Percentiles rank a stretch among this genome's conserved stretches.
phyloP scores from a whole-genome alignment of 1,140 invertebrate genomes.

The Aphaenogaster floridana region DNA sequence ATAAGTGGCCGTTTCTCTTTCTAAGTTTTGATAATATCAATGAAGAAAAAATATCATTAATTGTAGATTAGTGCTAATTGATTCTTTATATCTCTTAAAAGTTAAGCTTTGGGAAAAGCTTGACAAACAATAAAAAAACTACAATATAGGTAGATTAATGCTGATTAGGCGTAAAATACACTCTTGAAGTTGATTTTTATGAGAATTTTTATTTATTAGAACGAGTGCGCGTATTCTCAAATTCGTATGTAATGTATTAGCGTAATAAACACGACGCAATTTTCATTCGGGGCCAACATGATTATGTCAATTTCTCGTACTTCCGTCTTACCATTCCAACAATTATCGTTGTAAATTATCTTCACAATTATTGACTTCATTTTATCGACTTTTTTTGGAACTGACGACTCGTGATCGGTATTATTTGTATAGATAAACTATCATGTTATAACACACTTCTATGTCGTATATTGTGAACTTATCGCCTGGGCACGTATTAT shows the following conservation, averaged over 20 bases:
- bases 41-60: background rate
- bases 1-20: background rate
- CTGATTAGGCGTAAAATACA: background rate
- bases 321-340: background rate
- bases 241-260: background rate
- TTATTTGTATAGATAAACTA: constrained; percentile 25
- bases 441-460: background rate
- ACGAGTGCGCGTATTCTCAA: background rate
- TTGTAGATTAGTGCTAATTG: background rate
- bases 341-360: background rate
- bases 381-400: background rate
- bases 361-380: background rate
- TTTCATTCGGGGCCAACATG: background rate
- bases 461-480: background rate
- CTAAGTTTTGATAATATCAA: background rate
- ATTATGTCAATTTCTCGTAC: background rate
- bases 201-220: background rate
- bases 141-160: background rate
- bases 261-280: background rate
- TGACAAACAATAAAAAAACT: background rate
- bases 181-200: background rate
- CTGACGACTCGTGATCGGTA: background rate
- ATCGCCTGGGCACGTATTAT: no score
- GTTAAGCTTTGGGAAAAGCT: background rate
- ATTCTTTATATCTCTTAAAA: background rate